Percentiles rank a stretch among this genome's conserved stretches.
phyloP scores from a whole-genome alignment of 1,140 invertebrate genomes.

The Steinernema khuongi region DNA sequence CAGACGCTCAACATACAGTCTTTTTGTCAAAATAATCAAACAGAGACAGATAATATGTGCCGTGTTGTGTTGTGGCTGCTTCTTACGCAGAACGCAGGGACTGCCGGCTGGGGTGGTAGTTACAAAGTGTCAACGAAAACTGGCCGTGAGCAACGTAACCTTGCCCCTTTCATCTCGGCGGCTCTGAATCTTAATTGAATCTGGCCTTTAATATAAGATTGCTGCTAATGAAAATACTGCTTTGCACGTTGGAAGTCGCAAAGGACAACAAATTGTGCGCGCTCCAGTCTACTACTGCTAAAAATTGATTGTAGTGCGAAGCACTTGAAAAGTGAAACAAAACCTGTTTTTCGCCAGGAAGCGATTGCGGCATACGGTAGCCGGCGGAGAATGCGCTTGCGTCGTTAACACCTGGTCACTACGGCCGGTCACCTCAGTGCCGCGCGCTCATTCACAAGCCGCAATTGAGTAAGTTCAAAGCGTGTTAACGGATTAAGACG shows the following conservation, averaged over 20 bases:
- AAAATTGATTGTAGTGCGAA: neutral
- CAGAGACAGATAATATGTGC: slow-evolving; percentile 12
- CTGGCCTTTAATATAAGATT: neutral
- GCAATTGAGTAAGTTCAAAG: too few relatives aligned
- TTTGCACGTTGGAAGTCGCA: neutral
- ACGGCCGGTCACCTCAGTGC: too few relatives aligned
- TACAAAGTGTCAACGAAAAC: too few relatives aligned
- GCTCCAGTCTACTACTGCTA: neutral
- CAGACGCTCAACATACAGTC: slow-evolving; percentile 12
- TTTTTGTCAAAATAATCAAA: slow-evolving; percentile 17
- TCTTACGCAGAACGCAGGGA: too few relatives aligned
- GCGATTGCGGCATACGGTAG: too few relatives aligned
- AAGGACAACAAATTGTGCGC: neutral
- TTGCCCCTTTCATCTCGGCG: too few relatives aligned
- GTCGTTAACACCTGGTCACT: too few relatives aligned
- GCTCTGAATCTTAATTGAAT: neutral
- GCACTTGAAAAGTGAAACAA: slow-evolving; percentile 8
- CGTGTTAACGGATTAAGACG: too few relatives aligned
- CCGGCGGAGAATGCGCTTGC: too few relatives aligned
- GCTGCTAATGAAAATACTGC: neutral
- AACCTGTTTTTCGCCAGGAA: neutral
- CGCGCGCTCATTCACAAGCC: too few relatives aligned
- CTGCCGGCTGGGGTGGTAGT: too few relatives aligned
- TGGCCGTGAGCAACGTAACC: too few relatives aligned
- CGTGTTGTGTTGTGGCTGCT: neutral